These are phyloP conservation scores for Podabrus alpinus DNA, from an alignment of 2,888 invertebrate species.

Conservation along the genomic window DNA sequence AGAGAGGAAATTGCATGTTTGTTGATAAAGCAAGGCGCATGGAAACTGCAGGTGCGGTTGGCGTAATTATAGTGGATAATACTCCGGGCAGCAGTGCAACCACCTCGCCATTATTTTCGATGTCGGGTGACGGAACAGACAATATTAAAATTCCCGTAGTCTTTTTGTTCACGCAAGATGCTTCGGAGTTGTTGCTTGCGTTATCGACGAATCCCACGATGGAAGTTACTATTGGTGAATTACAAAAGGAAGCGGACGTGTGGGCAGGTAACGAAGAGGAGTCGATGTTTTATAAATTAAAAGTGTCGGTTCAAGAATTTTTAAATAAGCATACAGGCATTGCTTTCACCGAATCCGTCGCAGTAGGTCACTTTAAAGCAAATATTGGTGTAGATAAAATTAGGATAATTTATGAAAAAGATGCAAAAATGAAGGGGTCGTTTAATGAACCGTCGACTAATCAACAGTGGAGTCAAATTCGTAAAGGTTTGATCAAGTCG, in stretches of 20 bases:
- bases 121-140: constrained; percentile 91
- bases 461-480: constrained; percentile 50
- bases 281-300: constrained; percentile 54
- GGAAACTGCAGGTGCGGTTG: constrained; percentile 80
- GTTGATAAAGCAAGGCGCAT: constrained; percentile 88
- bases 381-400: constrained; percentile 49
- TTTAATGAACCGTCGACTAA: constrained; percentile 39
- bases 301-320: constrained; percentile 55
- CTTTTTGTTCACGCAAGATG: constrained; percentile 84
- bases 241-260: constrained; percentile 53
- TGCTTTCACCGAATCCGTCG: constrained; percentile 47
- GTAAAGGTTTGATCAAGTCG: constrained; percentile 48
- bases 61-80: constrained; percentile 87
- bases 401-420: constrained; percentile 44
- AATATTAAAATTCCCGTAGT: constrained; percentile 90
- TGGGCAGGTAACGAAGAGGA: constrained; percentile 57
- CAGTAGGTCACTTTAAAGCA: constrained; percentile 50
- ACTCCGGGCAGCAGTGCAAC: constrained; percentile 74
- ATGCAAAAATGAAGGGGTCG: constrained; percentile 28
- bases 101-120: constrained; percentile 86
- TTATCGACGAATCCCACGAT: constrained; percentile 62
- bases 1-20: constrained; percentile 93
- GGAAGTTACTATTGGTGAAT: constrained; percentile 60
- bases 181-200: constrained; percentile 66
- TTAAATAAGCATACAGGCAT: constrained; percentile 53